phyloP scores from a whole-genome alignment of 2,113 vertebrate species.

The Alethe castanea region DNA sequence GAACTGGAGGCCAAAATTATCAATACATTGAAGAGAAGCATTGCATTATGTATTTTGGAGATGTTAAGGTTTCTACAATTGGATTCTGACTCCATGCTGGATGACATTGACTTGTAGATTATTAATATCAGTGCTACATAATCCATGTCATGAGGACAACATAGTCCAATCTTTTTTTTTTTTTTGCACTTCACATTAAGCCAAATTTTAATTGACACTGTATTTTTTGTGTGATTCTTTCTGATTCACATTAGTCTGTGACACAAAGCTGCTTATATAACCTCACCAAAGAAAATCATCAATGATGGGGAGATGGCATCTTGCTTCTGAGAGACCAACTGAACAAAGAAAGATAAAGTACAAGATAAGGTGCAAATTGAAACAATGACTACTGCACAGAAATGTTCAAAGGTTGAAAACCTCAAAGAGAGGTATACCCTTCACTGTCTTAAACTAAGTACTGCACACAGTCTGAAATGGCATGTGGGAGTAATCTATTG shows the following conservation, averaged over 20 bases:
- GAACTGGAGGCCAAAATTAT: not conserved
- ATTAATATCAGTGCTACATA: not conserved
- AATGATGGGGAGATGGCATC: not conserved
- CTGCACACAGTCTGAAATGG: not conserved
- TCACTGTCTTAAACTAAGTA: not conserved
- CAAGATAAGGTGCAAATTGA: not conserved
- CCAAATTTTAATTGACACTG: not conserved
- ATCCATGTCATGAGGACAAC: not conserved
- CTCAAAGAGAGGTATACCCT: not conserved
- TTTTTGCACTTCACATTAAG: not conserved
- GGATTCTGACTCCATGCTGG: not conserved
- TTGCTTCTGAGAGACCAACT: not conserved
- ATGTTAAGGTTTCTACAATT: not conserved
- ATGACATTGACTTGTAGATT: not conserved
- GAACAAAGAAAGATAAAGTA: not conserved
- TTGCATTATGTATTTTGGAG: not conserved
- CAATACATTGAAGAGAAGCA: not conserved
- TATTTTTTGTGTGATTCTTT: not conserved
- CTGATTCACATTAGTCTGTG: not conserved
- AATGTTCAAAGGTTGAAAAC: not conserved
- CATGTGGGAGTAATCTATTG: not conserved
- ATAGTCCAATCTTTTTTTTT: not conserved
- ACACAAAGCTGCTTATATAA: not conserved
- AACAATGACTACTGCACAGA: not conserved
- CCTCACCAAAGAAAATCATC: not conserved